Conservation (phyloP, 2,113 vertebrate species). For the Mungos mungo region DNA sequence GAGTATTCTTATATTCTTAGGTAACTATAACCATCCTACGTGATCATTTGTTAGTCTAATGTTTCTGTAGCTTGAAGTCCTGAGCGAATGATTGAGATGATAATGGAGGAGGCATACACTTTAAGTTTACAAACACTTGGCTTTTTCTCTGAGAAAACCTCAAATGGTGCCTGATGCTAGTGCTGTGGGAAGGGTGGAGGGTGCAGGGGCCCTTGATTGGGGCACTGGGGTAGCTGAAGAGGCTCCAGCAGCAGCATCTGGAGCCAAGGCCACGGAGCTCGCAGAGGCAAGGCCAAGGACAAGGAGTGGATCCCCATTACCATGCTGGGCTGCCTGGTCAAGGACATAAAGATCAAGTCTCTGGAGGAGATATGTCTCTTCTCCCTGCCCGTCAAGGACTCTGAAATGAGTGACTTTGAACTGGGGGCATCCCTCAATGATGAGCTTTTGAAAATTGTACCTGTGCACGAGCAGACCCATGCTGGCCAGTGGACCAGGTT, state of each 20-base stretch:
- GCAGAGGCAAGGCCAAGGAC: neutral
- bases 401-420: neutral
- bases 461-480: neutral
- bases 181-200: neutral
- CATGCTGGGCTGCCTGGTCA: neutral
- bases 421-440: neutral
- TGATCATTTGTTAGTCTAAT: neutral
- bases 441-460: neutral
- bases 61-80: neutral
- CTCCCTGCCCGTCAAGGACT: neutral
- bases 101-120: neutral
- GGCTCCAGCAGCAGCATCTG: neutral
- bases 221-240: neutral
- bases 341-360: neutral
- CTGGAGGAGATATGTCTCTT: neutral
- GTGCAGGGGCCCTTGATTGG: neutral
- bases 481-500: neutral
- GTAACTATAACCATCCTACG: neutral
- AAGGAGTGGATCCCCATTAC: neutral
- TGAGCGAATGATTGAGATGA: neutral
- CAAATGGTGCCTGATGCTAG: neutral
- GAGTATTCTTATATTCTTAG: neutral
- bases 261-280: neutral
- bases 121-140: neutral
- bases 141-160: neutral